Percentiles rank a stretch among this genome's conserved stretches.
phyloP scores from a whole-genome alignment of 2,888 invertebrate genomes.

The Drosophila maculinotata region DNA sequence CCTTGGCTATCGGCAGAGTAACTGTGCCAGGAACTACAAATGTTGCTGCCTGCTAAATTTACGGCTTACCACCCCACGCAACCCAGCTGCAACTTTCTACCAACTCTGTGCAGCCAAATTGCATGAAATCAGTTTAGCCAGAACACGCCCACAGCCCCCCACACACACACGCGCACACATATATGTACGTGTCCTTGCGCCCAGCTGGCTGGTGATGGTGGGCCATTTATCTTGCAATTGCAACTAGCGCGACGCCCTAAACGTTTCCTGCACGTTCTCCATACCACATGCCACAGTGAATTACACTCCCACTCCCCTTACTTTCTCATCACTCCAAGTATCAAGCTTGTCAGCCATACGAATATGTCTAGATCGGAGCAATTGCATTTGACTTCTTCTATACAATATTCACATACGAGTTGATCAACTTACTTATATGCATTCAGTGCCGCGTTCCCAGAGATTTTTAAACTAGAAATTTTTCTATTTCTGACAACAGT shows the following conservation, averaged over 20 bases:
- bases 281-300: constrained; percentile 17
- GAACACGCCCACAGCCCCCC: constrained; percentile 46
- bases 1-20: constrained; percentile 58
- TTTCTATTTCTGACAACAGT: too few species aligned
- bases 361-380: constrained; percentile 1
- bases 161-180: not conserved
- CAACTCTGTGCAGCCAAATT: constrained; percentile 78
- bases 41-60: constrained; percentile 76
- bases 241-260: constrained; percentile 62
- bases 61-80: constrained; percentile 48
- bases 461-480: too few species aligned
- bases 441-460: too few species aligned
- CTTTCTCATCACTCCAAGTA: constrained; percentile 4
- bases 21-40: constrained; percentile 77
- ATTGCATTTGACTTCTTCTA: not conserved
- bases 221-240: constrained; percentile 75
- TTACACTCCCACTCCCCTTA: not conserved
- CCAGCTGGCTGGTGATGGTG: constrained; percentile 32
- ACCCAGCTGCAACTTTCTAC: constrained; percentile 67
- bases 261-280: constrained; percentile 65
- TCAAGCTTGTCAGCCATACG: constrained; percentile 19
- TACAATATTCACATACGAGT: too few species aligned
- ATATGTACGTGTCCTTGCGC: constrained; percentile 9
- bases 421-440: too few species aligned
- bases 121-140: constrained; percentile 77